Evolutionary conservation across 2,888 invertebrate genomes (phyloP), one percentile per base, ranked within the genome.

Genomic region (Epistrophe eligans): DNA sequence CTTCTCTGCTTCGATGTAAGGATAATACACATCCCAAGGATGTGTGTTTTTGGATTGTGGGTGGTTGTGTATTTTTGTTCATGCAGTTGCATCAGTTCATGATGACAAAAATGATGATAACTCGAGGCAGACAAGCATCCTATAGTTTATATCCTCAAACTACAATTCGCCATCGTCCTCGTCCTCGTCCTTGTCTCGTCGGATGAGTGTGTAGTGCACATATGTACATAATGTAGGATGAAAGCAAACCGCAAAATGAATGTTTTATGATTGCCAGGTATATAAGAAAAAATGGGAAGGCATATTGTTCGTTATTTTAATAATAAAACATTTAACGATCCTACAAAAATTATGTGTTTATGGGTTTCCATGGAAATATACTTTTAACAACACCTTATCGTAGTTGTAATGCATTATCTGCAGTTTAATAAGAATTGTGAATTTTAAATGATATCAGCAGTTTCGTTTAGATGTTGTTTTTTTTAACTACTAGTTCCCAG

Each of bases 101-200:
- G 85, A 81, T 77, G 85, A 81, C 77, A 81, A 81, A 87, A 79
- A 83, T 87, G 64, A 87, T 79, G 87, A 87, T 87, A 87, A 83
- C 87, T 83, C 45, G 40, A 87, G 83, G 87, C 82, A 76, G 71
- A 72, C 66, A 72, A 76, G 70, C 77, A 50, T 83, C 66, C 58
- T 70, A 48, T 48, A 43, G 82, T 73, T 87, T 79, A 85, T 77
- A 85, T 77, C 70, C 73, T 70, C 24, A 48, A 72, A 57, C 62
- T 24, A 24, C n/a, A n/a, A n/a, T n/a, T n/a, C n/a, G n/a, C 24
- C 81, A 32, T 62, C 15, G 28, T 24, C 13, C 48, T 60, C 62
- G 17, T 35, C 45, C 17, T 57, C 55, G 67, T 62, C n/a, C 28
- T 60, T 24, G 24, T 79, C 70, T 52, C 52, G 7, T 7, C 28